These are phyloP conservation scores for Uloborus plumipes DNA, from an alignment of 2,888 invertebrate genomes.

Conservation along the genomic window DNA sequence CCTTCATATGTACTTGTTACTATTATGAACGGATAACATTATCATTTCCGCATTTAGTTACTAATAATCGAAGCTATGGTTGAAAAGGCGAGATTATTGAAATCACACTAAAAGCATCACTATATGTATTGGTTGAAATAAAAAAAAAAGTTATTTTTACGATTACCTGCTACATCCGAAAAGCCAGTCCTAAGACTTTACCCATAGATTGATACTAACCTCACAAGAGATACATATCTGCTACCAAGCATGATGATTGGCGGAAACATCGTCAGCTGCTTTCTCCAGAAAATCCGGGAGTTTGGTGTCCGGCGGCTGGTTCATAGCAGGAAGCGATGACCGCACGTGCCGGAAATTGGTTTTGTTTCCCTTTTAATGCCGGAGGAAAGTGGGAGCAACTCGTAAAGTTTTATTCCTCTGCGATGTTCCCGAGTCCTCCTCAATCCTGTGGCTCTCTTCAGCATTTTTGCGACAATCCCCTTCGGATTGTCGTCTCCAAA, in stretches of 20 bases:
- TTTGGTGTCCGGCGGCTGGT: conserved; percentile 16
- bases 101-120: too few species aligned
- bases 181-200: too few species aligned
- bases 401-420: conserved; percentile 50
- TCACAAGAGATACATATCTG: conserved; percentile 8
- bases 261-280: conserved; percentile 51
- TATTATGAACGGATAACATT: too few species aligned
- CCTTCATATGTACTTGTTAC: too few species aligned
- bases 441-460: conserved; percentile 25
- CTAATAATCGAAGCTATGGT: too few species aligned
- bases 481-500: neutral
- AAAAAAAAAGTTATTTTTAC: too few species aligned
- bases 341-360: conserved; percentile 61
- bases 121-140: too few species aligned
- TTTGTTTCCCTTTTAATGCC: conserved; percentile 59
- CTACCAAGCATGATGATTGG: conserved; percentile 13
- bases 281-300: conserved; percentile 31
- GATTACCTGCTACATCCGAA: too few species aligned
- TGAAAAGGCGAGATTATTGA: too few species aligned
- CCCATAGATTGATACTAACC: neutral
- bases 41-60: too few species aligned
- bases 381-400: conserved; percentile 13
- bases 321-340: conserved; percentile 50
- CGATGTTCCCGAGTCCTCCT: neutral
- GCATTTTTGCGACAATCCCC: conserved; percentile 28